Evolutionary conservation across 2,888 invertebrate species (phyloP), one percentile per base, ranked within the genome.

Genomic region (Hylaea fasciaria): DNA sequence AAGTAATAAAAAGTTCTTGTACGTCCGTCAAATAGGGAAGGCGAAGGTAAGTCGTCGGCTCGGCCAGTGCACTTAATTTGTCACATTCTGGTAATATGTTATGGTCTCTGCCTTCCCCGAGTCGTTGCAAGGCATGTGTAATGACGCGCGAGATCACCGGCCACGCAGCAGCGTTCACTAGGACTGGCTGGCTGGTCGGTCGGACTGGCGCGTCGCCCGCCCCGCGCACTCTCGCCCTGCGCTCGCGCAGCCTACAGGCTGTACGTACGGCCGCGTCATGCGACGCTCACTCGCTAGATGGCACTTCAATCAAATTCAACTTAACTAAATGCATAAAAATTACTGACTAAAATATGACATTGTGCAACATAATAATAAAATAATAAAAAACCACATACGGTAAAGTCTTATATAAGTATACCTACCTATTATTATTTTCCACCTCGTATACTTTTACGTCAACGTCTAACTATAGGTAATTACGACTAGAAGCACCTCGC

Each of bases 31-130:
- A 22, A 75, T 78, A 80, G 60, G 80, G 80, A 89, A 85, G 86
- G 75, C 81, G 85, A 86, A 86, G 82, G 81, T 81, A 83, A 83
- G 78, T 83, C 77, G 82, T 85, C 77, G 77, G 77, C 80, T 84
- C 76, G 77, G 77, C 71, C 76, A 72, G 78, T 77, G 74, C 87
- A 85, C 83, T 83, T 82, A 74, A 82, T 86, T 81, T 81, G 85
- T 91, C 90, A 91, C 91, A 91, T 91, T 89, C 85, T 91, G 91
- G 74, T 87, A 81, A 81, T 82, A 81, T 85, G 81, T 82, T 82
- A 73, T 76, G 81, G 81, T 79, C 83, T 81, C 80, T 78, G 83
- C 83, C 81, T 83, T 82, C 84, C 81, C 75, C 83, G 81, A 77
- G 73, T 71, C 72, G 79, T 80, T 67, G 74, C 69, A 70, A 75